Evolutionary conservation across 2,888 invertebrate species (phyloP).

Genomic region (Mycalesis mineus): DNA sequence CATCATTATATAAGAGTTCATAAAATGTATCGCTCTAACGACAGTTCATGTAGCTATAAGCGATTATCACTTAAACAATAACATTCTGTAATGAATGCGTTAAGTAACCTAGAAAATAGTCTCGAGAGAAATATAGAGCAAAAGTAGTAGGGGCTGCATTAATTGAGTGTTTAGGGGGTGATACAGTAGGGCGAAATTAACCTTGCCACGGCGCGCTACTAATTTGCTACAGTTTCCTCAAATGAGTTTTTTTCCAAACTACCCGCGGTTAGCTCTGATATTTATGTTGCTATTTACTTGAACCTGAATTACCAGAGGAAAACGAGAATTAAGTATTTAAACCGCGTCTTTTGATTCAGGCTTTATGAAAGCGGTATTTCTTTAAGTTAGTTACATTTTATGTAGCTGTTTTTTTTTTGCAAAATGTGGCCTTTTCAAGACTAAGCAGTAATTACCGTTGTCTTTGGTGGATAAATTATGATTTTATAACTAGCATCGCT

Average conservation of each 20-base stretch:
- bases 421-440: slow-evolving; percentile 2
- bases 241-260: slow-evolving; percentile 24
- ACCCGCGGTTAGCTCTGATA: slow-evolving; percentile 13
- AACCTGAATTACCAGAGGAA: slow-evolving; percentile 24
- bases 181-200: slow-evolving; percentile 30
- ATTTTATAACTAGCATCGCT: not conserved
- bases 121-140: slow-evolving; percentile 26
- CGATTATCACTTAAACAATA: too few relatives aligned
- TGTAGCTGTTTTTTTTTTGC: not conserved
- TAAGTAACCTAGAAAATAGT: slow-evolving; percentile 13
- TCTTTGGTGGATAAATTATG: not conserved
- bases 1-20: too few relatives aligned
- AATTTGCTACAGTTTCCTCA: slow-evolving; percentile 22
- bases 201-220: slow-evolving; percentile 17
- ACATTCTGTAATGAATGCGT: too few relatives aligned
- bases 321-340: slow-evolving; percentile 28
- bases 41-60: too few relatives aligned
- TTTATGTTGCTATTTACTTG: slow-evolving; percentile 30
- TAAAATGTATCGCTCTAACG: too few relatives aligned
- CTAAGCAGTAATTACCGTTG: not conserved
- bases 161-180: slow-evolving; percentile 32
- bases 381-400: slow-evolving; percentile 15
- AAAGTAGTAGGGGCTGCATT: slow-evolving; percentile 24
- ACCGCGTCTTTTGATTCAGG: slow-evolving; percentile 25
- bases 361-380: slow-evolving; percentile 15